A percentile compares a stretch with the other conserved stretches of the same genome.
Evolutionary conservation across 2,113 vertebrate genomes (phyloP).

Genomic region (Psammodynastes pulverulentus): DNA sequence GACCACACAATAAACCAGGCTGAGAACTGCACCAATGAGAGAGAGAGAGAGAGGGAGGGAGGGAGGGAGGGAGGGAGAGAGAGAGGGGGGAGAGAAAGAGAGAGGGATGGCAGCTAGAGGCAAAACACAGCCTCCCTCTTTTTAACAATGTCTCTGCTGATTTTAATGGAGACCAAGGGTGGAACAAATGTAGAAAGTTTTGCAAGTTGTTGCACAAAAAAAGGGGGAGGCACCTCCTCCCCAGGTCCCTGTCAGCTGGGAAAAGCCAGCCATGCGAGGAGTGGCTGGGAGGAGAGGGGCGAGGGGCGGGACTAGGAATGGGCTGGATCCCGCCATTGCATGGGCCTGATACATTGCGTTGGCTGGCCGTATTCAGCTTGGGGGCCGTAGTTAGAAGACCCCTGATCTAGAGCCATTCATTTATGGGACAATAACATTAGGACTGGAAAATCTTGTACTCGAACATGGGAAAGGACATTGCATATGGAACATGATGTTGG

Average conservation of each 20-base stretch:
- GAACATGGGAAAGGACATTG: background rate
- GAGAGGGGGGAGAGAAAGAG: background rate
- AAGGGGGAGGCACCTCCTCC: no score
- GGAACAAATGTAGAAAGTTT: constrained; percentile 67
- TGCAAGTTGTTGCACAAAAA: constrained; percentile 74
- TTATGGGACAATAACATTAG: accelerated
- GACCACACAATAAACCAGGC: no score
- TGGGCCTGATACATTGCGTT: no score
- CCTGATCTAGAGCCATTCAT: background rate
- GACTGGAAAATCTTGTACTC: background rate
- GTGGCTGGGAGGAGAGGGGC: no score
- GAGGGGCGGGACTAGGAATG: no score
- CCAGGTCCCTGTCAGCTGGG: no score
- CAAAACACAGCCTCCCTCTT: constrained; percentile 66
- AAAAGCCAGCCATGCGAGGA: no score
- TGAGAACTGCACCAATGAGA: constrained; percentile 34
- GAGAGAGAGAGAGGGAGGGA: background rate
- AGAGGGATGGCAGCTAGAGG: constrained; percentile 69
- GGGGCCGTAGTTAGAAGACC: no score
- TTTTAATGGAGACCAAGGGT: constrained; percentile 78
- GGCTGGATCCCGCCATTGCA: no score
- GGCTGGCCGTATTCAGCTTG: no score
- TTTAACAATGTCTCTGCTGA: constrained; percentile 72
- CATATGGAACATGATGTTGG: background rate
- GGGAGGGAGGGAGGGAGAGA: background rate